Evolutionary conservation across 2,888 invertebrate genomes (phyloP), one percentile per base, ranked within the genome.

Genomic region (Cryptus viduatorius): DNA sequence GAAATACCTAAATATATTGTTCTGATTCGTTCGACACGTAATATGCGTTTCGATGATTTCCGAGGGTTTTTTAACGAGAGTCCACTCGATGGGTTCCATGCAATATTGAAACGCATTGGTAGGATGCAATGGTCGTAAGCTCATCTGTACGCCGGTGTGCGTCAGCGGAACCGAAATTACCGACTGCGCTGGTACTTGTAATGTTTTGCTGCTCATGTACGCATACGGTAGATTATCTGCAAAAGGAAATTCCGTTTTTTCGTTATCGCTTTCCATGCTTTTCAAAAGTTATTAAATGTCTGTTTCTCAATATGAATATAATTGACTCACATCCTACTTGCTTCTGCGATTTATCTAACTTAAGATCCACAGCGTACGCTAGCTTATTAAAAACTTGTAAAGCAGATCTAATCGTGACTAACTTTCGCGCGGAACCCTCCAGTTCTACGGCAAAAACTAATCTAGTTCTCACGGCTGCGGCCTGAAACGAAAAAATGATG

Each of bases 391-490:
- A 94, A 1, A 99, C 94, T 88, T 96, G 96, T 85, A 99, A 94
- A 42, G 98, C 98, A 8, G 99, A 99, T 84, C 99, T 96, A 16
- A 99, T 97, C 8, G 98, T 97, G 75, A 99, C 97, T 88, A 99
- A 94, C 94, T 99, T 99, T 89, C 98, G 96, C 0, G 99, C 99
- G 1, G 98, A 98, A 0, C 98, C 98, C 93, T 98, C 98, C 86
- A 99, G 94, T 0, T 97, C 96, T 19, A 99, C 98, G 88, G 98
- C 97, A 91, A 99, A 97, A 65, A 99, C 98, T 37, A 99, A 95
- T 75, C 99, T 96, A 0, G 98, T 97, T 88, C 96, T 88, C 3
- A 72, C 14, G 12, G 71, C 50, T 14, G 59, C 61, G 3, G 46
- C 19, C 19, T 71, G 61, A 56, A 73, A 83, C 46, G 46, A 48